Evolutionary conservation across 2,797 vertebrate species (phyloP), one percentile per base, ranked within the genome.

Genomic region (Nyctibius grandis): DNA sequence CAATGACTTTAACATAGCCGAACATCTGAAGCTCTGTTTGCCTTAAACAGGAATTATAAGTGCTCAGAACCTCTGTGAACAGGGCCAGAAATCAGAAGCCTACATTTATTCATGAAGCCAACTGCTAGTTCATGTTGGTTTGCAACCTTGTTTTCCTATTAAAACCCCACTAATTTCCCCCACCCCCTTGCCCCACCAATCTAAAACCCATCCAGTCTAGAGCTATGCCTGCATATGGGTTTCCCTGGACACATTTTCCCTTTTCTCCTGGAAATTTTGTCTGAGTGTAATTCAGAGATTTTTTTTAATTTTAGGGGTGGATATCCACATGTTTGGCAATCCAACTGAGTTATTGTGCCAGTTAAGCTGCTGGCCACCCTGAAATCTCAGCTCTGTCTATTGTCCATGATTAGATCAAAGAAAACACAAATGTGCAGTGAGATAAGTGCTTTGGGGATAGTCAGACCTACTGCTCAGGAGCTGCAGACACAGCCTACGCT

Each of bases 251-350:
- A 34, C 4, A 12, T 93, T 91, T 77, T 53, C 53, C 12, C 14
- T 64, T 54, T 89, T 77, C 26, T 83, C 26, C 60, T 78, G 48
- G 33, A 88, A 93, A 57, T 80, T 77, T 74, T 88, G 63, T 23
- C 34, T 10, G 18, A 79, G 33, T 63, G 61, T 29, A 63, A 53
- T 61, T 50, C 78, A 36, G 56, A 36, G 38, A 15, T 28, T 63
- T 42, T 56, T 26, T 68, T 50, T 8, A 1, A 11, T 60, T 67
- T 68, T 70, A 69, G 45, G 36, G 47, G 6, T 75, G 36, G 34
- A 61, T 86, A 54, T 93, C 73, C 90, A 95, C 88, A 88, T 91
- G 79, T 90, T 86, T 78, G 81, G 91, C 87, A 94, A 64, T 53
- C 38, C 69, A 73, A 1, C 26, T 6, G 57, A 25, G 47, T 78